Evolutionary conservation across 2,797 vertebrate species (phyloP).

Genomic region (Chrysocyon brachyurus): DNA sequence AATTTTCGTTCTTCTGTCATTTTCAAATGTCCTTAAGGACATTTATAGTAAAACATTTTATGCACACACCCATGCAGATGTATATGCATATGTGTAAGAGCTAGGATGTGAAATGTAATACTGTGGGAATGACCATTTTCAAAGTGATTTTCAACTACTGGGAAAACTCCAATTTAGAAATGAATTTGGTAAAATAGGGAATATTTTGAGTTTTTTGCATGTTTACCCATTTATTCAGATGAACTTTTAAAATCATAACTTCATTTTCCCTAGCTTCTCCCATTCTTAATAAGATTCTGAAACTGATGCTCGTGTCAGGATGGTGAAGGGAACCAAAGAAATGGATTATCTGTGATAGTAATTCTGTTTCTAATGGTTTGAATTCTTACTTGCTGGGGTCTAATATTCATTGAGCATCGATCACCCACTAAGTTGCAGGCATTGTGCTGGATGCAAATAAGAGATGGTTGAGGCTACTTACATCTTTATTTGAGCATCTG

Average conservation of each 20-base stretch:
- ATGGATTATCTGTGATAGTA: background rate
- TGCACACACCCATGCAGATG: background rate
- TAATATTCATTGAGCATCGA: background rate
- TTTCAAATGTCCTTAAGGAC: conserved; percentile 35
- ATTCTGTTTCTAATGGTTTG: background rate
- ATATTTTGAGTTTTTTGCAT: conserved; percentile 51
- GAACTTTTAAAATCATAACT: conserved; percentile 41
- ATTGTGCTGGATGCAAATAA: conserved; percentile 22
- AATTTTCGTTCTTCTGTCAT: conserved; percentile 25
- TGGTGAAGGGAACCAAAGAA: background rate
- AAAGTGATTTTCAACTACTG: conserved; percentile 39
- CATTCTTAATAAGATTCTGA: conserved; percentile 51
- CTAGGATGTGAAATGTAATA: background rate
- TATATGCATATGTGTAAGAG: background rate
- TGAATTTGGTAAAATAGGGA: conserved; percentile 39
- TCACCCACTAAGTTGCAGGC: background rate
- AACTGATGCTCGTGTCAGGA: background rate
- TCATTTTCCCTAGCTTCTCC: conserved; percentile 34
- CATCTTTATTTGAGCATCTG: conserved; percentile 34
- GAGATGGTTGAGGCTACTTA: background rate
- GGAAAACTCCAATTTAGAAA: conserved; percentile 18
- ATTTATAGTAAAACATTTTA: conserved; percentile 29
- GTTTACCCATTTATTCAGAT: conserved; percentile 1
- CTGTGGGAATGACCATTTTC: background rate
- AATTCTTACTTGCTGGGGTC: background rate